Evolutionary conservation across 2,888 invertebrate species (phyloP).

Genomic region (Agapostemon virescens): DNA sequence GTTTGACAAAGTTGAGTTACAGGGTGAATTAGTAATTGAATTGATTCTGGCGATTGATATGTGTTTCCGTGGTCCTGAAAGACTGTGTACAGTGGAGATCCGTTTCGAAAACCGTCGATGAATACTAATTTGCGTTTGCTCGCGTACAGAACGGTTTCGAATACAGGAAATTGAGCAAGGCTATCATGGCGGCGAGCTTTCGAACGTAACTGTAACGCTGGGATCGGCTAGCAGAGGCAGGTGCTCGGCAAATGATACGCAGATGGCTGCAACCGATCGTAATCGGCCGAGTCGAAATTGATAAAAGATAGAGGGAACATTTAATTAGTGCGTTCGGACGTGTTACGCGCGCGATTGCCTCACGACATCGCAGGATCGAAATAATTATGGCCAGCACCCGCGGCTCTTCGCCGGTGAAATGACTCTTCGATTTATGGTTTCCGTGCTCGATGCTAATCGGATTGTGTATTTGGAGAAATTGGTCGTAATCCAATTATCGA

Average conservation of each 20-base stretch:
- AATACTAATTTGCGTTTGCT: background rate
- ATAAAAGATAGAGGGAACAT: constrained; percentile 49
- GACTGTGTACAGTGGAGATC: background rate
- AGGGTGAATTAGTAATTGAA: background rate
- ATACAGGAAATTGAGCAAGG: background rate
- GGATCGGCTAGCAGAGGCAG: constrained; percentile 31
- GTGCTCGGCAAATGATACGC: constrained; percentile 50
- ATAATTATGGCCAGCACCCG: constrained; percentile 37
- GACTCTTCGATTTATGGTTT: constrained; percentile 42
- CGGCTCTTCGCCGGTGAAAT: constrained; percentile 16
- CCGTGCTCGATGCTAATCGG: constrained; percentile 32
- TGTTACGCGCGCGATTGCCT: constrained; percentile 32
- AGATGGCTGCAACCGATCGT: constrained; percentile 47
- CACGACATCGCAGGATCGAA: constrained; percentile 33
- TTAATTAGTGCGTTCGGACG: constrained; percentile 49
- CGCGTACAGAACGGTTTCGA: background rate
- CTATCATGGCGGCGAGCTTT: background rate
- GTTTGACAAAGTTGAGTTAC: background rate
- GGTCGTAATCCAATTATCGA: constrained; percentile 37
- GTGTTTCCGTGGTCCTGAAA: background rate
- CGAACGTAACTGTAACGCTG: constrained; percentile 30
- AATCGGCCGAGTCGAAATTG: constrained; percentile 44
- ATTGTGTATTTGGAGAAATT: constrained; percentile 29
- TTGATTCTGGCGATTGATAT: background rate
- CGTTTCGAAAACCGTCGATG: background rate